Percentiles rank a stretch among this genome's conserved stretches.
Evolutionary conservation across 2,797 vertebrate genomes (phyloP).

Genomic region (Buphagus erythrorhynchus): DNA sequence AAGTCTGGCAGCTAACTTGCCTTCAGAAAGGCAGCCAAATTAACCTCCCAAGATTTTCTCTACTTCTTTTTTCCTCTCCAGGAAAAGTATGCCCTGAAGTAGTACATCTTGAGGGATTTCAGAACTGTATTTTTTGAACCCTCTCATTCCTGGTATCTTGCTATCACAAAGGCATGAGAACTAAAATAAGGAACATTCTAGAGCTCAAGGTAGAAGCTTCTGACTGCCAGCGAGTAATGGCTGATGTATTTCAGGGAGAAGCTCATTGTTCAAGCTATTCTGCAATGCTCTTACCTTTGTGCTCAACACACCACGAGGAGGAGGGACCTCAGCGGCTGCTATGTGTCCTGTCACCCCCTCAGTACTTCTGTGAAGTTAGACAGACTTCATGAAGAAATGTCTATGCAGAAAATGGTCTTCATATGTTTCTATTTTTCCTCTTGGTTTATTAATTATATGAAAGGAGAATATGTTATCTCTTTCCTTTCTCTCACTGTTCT

Average conservation of each 20-base stretch:
- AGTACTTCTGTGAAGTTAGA: background rate
- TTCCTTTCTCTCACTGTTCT: background rate
- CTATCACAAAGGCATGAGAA: background rate
- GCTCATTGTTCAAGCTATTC: background rate
- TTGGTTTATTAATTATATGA: background rate
- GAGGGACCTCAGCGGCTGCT: background rate
- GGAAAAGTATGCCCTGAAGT: background rate
- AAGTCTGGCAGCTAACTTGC: background rate
- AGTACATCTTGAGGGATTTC: background rate
- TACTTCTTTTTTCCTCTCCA: background rate
- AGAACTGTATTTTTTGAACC: background rate
- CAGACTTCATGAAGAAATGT: background rate
- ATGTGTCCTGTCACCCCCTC: background rate
- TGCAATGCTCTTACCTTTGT: background rate
- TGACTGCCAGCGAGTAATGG: background rate
- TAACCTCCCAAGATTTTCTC: background rate
- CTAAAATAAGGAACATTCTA: background rate
- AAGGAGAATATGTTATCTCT: background rate
- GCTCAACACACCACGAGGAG: fast-evolving
- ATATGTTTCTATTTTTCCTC: background rate
- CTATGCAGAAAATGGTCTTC: background rate
- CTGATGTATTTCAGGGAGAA: background rate
- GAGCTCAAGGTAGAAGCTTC: background rate
- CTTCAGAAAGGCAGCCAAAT: constrained; percentile 8
- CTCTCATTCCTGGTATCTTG: background rate